Evolutionary conservation across 1,140 invertebrate species (phyloP).

Genomic region (Augochlora pura): DNA sequence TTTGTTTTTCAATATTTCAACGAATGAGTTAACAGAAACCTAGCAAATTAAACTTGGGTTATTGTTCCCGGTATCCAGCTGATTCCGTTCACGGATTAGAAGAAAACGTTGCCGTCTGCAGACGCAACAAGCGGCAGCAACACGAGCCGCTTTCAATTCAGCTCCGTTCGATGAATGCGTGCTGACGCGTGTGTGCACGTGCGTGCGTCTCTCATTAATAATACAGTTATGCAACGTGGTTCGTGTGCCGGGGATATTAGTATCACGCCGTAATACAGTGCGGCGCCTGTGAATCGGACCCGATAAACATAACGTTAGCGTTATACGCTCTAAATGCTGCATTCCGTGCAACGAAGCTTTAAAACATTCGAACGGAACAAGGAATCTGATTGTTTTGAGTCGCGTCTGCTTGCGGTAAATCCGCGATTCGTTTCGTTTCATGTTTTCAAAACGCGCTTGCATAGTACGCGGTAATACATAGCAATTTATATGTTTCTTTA

Average conservation of each 20-base stretch:
- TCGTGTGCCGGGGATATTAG: slow-evolving; percentile 35
- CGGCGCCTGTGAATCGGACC: slow-evolving; percentile 30
- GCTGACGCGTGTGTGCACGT: slow-evolving; percentile 18
- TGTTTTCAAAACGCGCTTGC: not conserved
- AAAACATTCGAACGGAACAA: not conserved
- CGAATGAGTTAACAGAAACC: too few relatives aligned
- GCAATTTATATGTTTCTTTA: too few relatives aligned
- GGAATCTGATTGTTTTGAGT: slow-evolving; percentile 3
- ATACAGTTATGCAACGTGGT: slow-evolving; percentile 55
- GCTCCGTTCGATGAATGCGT: slow-evolving; percentile 36
- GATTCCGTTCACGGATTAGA: slow-evolving; percentile 42
- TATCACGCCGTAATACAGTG: slow-evolving; percentile 28
- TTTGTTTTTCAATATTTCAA: too few relatives aligned
- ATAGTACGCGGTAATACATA: too few relatives aligned
- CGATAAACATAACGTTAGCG: slow-evolving; percentile 40
- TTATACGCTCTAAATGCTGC: slow-evolving; percentile 7
- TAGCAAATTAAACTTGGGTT: not conserved
- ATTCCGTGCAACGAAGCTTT: not conserved
- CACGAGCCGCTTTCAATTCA: slow-evolving; percentile 37
- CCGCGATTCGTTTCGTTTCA: too few relatives aligned
- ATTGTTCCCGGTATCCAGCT: not conserved
- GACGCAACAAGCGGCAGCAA: slow-evolving; percentile 53
- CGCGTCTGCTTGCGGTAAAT: not conserved
- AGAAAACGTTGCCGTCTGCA: slow-evolving; percentile 35
- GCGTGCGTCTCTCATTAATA: slow-evolving; percentile 52